Evolutionary conservation across 1,140 invertebrate genomes (phyloP).

Genomic region (honey bee (Apis mellifera)): DNA sequence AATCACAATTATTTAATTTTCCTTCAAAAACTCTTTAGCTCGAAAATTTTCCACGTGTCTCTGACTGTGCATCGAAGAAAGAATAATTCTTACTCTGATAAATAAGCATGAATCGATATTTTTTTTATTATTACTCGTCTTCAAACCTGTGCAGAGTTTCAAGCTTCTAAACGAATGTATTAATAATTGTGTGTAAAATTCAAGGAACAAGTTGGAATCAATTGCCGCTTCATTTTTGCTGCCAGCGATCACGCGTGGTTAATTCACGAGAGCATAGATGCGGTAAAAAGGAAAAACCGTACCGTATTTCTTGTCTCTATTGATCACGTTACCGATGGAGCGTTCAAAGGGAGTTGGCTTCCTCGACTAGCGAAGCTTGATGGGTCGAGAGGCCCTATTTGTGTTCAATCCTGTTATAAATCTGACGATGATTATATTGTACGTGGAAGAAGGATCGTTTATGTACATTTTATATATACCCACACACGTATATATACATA

Average conservation of each 20-base stretch:
- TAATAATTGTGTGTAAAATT: not conserved
- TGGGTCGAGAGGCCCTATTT: conserved; percentile 65
- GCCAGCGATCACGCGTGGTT: not conserved
- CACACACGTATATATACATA: not conserved
- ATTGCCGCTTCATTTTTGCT: not conserved
- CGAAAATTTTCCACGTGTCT: too few relatives aligned
- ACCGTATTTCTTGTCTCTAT: conserved; percentile 61
- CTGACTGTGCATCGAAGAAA: too few relatives aligned
- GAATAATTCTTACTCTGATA: too few relatives aligned
- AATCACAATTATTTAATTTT: too few relatives aligned
- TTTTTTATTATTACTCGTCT: too few relatives aligned
- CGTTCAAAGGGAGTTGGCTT: conserved; percentile 60
- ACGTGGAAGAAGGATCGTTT: conserved; percentile 4
- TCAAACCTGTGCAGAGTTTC: too few relatives aligned
- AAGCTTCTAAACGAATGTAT: too few relatives aligned
- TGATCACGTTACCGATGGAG: conserved; percentile 55
- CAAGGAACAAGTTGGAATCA: not conserved
- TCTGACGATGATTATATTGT: conserved; percentile 54
- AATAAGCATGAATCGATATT: too few relatives aligned
- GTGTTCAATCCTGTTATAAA: conserved; percentile 70
- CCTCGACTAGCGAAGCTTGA: conserved; percentile 42
- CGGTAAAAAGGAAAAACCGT: not conserved
- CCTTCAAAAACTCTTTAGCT: too few relatives aligned
- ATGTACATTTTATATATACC: not conserved
- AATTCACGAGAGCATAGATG: conserved; percentile 2